phyloP scores from a whole-genome alignment of 2,113 vertebrate genomes.

The Reinhardtius hippoglossoides region DNA sequence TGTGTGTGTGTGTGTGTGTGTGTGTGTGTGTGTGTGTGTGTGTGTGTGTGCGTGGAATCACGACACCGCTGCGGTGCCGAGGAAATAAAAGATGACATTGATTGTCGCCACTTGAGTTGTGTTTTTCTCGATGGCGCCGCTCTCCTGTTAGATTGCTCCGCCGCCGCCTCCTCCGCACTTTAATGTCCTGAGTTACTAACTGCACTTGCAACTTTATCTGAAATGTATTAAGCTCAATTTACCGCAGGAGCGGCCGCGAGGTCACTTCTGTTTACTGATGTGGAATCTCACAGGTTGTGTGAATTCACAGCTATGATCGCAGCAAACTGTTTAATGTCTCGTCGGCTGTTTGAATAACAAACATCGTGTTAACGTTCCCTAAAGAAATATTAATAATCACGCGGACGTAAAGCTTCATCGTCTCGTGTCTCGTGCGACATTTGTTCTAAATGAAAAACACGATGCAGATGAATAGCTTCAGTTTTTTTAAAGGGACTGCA shows the following conservation, averaged over 20 bases:
- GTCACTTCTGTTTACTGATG: background rate
- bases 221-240: constrained; percentile 23
- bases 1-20: constrained; percentile 20
- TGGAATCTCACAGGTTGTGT: background rate
- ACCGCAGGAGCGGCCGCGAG: background rate
- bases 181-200: constrained; percentile 14
- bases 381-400: constrained; percentile 9
- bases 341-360: background rate
- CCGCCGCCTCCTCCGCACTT: constrained; percentile 31
- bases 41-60: constrained; percentile 20
- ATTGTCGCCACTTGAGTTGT: constrained; percentile 44
- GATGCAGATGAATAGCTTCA: constrained; percentile 33
- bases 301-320: background rate
- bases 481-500: constrained; percentile 9
- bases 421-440: constrained; percentile 10
- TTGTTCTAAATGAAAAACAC: constrained; percentile 53
- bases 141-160: constrained; percentile 10
- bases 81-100: background rate
- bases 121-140: constrained; percentile 25
- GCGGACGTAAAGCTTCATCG: constrained; percentile 23
- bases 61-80: background rate
- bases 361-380: constrained; percentile 52
- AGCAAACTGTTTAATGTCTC: background rate
- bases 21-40: constrained; percentile 22
- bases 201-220: constrained; percentile 18